Conservation (phyloP, 2,888 invertebrate species). For the Caenorhabditis panamensis region DNA sequence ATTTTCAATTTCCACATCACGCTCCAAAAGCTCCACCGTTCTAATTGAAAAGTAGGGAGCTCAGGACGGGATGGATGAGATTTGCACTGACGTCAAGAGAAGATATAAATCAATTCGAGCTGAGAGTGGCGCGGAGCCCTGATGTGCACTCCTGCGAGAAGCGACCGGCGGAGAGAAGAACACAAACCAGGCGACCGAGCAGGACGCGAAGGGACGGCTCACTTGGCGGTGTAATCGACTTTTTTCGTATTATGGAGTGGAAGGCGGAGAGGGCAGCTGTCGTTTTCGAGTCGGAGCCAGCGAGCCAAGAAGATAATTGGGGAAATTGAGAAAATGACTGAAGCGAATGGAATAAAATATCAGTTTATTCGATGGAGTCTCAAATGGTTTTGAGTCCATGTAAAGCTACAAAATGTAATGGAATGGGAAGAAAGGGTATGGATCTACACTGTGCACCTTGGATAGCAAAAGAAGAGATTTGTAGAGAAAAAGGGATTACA, state of each 20-base stretch:
- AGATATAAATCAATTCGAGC: constrained; percentile 37
- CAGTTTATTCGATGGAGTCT: not conserved
- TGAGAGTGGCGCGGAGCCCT: not conserved
- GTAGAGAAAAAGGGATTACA: not conserved
- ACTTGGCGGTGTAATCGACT: constrained; percentile 33
- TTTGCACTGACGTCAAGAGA: constrained; percentile 13
- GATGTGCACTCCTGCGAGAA: not conserved
- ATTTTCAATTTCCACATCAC: not conserved
- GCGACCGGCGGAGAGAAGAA: constrained; percentile 21
- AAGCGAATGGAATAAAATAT: not conserved
- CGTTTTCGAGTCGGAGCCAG: constrained; percentile 17
- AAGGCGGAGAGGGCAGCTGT: constrained; percentile 23
- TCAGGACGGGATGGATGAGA: constrained; percentile 5
- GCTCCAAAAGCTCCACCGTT: too few relatives aligned
- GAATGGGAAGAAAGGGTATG: too few relatives aligned
- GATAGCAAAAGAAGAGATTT: too few relatives aligned
- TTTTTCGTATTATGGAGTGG: constrained; percentile 30
- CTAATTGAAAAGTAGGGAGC: not conserved
- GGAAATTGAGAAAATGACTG: not conserved
- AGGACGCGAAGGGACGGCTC: not conserved
- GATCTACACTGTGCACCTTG: too few relatives aligned
- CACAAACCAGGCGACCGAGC: constrained; percentile 6
- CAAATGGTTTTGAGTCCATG: not conserved
- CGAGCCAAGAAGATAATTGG: constrained; percentile 16
- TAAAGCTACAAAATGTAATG: too few relatives aligned